A percentile compares a stretch with the other conserved stretches of the same genome.
Conservation (phyloP, 2,797 vertebrate species). For the Myotis daubentonii region DNA sequence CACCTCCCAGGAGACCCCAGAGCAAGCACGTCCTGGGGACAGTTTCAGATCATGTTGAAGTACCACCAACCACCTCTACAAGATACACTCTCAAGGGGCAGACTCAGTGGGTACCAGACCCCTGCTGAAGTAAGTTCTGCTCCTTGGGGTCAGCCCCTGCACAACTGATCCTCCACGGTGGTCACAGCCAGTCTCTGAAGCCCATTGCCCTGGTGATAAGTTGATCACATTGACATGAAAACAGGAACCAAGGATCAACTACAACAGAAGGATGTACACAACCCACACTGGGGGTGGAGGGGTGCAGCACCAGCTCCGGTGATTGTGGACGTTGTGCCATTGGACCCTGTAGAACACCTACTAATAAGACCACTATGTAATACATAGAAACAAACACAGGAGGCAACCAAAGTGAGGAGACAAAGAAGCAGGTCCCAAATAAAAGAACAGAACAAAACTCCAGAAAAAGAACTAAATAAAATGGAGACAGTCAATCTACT, state of each 20-base stretch:
- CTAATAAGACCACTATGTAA: not conserved
- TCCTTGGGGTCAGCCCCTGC: not conserved
- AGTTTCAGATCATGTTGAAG: not conserved
- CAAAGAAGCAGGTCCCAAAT: not conserved
- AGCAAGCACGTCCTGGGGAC: not conserved
- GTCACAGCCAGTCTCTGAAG: not conserved
- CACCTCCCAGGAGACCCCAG: not conserved
- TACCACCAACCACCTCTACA: not conserved
- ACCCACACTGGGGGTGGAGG: not conserved
- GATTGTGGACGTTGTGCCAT: not conserved
- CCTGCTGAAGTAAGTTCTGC: not conserved
- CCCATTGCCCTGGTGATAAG: not conserved
- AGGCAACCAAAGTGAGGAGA: not conserved
- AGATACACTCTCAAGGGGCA: not conserved
- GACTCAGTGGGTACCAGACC: not conserved
- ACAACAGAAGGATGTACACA: not conserved
- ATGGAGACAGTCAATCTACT: not conserved
- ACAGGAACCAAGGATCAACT: not conserved
- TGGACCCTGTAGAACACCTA: not conserved
- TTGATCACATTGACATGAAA: not conserved
- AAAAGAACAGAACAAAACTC: not conserved
- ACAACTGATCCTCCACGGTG: not conserved
- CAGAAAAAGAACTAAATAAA: not conserved
- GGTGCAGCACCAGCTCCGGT: not conserved
- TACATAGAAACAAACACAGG: not conserved